phyloP scores from a whole-genome alignment of 2,113 vertebrate genomes.

The Gyps fulvus region DNA sequence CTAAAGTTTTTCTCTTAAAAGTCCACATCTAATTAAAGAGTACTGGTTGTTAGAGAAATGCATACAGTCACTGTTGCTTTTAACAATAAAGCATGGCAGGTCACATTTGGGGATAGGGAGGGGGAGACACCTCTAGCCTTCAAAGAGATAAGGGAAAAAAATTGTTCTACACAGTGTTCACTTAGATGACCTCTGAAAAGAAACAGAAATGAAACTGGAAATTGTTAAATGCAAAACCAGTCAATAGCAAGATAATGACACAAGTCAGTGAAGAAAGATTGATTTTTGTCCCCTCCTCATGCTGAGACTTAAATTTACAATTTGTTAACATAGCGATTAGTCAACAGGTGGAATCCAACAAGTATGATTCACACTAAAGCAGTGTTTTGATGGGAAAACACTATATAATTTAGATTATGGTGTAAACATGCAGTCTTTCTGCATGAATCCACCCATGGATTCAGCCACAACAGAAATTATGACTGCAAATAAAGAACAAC shows the following conservation, averaged over 20 bases:
- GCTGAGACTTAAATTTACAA: not conserved
- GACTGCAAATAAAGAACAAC: not conserved
- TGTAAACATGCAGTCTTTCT: not conserved
- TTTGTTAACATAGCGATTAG: not conserved
- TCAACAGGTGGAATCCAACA: constrained; percentile 6
- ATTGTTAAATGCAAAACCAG: not conserved
- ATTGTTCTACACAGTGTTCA: not conserved
- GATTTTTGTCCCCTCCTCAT: not conserved
- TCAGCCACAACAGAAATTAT: not conserved
- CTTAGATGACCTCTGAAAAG: not conserved
- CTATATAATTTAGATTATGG: not conserved
- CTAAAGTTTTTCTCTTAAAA: not conserved
- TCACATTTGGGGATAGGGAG: not conserved
- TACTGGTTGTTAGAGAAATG: not conserved
- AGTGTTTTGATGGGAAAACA: not conserved
- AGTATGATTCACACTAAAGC: not conserved
- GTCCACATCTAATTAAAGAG: not conserved
- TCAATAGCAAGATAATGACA: not conserved
- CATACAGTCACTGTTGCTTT: not conserved
- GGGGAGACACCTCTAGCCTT: not conserved
- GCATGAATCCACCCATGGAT: not conserved
- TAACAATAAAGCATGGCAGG: not conserved
- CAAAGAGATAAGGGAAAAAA: not conserved
- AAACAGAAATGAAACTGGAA: not conserved
- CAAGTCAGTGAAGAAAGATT: not conserved